phyloP scores from a whole-genome alignment of 2,888 invertebrate genomes.

The Ophion ventricosus region DNA sequence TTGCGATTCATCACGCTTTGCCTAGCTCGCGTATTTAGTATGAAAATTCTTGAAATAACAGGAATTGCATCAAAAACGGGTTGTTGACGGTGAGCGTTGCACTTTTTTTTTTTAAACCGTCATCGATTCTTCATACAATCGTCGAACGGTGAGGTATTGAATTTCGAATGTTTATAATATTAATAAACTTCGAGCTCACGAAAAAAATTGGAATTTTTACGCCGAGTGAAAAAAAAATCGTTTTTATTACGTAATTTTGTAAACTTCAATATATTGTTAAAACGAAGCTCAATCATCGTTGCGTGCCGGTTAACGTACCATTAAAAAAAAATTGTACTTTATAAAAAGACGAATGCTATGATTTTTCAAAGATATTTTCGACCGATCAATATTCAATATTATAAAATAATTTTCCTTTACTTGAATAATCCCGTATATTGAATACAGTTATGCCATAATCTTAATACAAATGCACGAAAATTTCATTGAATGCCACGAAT shows the following conservation, averaged over 20 bases:
- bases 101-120: neutral
- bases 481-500: too few species aligned
- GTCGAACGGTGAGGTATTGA: neutral
- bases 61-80: conserved; percentile 11
- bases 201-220: neutral
- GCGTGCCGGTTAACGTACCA: too few species aligned
- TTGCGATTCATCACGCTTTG: conserved; percentile 39
- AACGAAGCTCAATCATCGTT: neutral
- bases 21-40: conserved; percentile 10
- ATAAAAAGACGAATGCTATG: too few species aligned
- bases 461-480: too few species aligned
- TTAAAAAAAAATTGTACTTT: too few species aligned
- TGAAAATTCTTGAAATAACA: conserved; percentile 34
- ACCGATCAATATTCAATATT: too few species aligned
- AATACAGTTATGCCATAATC: too few species aligned
- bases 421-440: too few species aligned
- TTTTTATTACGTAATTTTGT: neutral
- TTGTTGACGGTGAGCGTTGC: neutral
- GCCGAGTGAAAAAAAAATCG: neutral
- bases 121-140: neutral
- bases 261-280: neutral
- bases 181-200: neutral
- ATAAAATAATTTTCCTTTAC: too few species aligned
- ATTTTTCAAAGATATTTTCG: too few species aligned
- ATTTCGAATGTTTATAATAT: neutral